Base-by-base conservation (phyloP, 2,113 vertebrate species). In the Hippocampus guttulatus region DNA sequence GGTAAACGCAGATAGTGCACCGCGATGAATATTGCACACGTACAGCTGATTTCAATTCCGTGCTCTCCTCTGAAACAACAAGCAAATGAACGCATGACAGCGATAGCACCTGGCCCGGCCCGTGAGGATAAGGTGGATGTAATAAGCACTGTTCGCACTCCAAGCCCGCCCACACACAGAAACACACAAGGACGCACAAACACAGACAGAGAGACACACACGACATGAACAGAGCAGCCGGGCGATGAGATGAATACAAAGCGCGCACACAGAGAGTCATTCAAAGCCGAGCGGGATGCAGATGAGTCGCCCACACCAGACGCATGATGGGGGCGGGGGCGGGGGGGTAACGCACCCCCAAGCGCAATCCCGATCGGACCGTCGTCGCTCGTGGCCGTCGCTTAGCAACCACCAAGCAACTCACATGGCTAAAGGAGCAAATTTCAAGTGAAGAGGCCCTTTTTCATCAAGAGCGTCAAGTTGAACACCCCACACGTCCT, bases 221-320 rank as follows among this genome's bases (percentile, higher is more conserved):
- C 70, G 79, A 64, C 76, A 70, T 82, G 80, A 87, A 87, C 82
- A 85, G 67, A 74, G 73, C 69, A 67, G 72, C 63, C 66, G 47
- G 60, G 85, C 79, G 68, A 41, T 77, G 82, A 73, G 80, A 82
- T 83, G 87, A 88, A 87, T 86, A 78, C 81, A 79, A 78, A 87
- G 79, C 27, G 57, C 27, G 14, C 57, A 74, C 76, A 77, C 76
- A 71, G 78, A 81, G 75, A 88, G 75, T 78, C 84, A 79, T 83
- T 83, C 80, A 87, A 70, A 84, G 74, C 71, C 63, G 77, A 82
- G 84, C 79, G 78, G 78, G 81, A 85, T 88, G 86, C 76, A 87
- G 86, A 90, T 89, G 81, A 85, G 82, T 80, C 75, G 78, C 90
- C 84, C 75, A 84, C 87, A 81, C 68, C n/a, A 76, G 74, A 74